Base-by-base conservation (phyloP, 2,797 vertebrate species). In the Pampus argenteus region DNA sequence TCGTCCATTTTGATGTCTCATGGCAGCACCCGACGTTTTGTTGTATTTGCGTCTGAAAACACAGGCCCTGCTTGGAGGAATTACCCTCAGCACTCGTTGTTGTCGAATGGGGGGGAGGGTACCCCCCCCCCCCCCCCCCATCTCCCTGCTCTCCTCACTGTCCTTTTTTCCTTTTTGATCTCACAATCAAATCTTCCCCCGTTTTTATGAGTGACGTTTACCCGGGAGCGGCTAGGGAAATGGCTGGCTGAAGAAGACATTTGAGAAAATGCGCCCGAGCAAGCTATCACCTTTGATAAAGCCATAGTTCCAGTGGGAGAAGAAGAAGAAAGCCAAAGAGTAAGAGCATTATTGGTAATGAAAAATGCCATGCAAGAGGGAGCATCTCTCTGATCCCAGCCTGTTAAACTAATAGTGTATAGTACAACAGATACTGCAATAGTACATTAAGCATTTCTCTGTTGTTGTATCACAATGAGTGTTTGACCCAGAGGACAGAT, bases 201-300 rank as follows among this genome's bases (percentile, higher is more conserved):
- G 60, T 73, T 89, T 92, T 89, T 80, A 67, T 89, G 90, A 92
- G 88, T 91, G 91, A 91, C 88, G 83, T 89, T 88, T 90, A 81
- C 86, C 87, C 77, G 72, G 88, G 91, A 93, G 90, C 83, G 65
- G 71, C 90, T 73, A 81, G 89, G 90, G 85, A 92, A 90, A 90
- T 76, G 78, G 71, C 64, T 79, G 88, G 87, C 83, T 88, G 88
- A 86, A 90, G 88, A 88, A 89, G 93, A 93, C 92, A 49, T 91
- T 91, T 91, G 80, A 86, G 91, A 91, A 93, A 91, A 94, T 92
- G 86, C 67, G 61, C 85, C 80, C 57, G 78, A 93, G 94, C 93
- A 93, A 89, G 91, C 89, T 81, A 90, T 95, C 93, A 92, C 91
- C 92, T 94, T 91, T 89, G 90, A 94, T 94, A 90, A 93, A 86